A percentile compares a stretch with the other conserved stretches of the same genome.
These are phyloP conservation scores for Pseudoips prasinana DNA, from an alignment of 2,888 invertebrate species.

Conservation along the genomic window DNA sequence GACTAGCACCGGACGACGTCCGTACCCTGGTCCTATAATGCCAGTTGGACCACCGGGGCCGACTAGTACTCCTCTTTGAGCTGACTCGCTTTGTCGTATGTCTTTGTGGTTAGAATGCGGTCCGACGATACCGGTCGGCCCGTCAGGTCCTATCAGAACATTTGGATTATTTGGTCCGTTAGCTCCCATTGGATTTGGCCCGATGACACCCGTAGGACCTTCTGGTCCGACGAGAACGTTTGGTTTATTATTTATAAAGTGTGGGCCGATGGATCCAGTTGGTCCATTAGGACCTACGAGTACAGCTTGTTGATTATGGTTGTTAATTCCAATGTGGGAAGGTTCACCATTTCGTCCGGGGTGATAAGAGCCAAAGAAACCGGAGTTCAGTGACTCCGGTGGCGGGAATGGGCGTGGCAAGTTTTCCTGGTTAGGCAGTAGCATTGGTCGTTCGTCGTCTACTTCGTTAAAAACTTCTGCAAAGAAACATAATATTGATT, in stretches of 20 bases:
- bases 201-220: conserved; percentile 31
- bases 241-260: too few relatives aligned
- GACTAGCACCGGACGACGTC: conserved; percentile 49
- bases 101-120: conserved; percentile 29
- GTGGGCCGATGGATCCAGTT: conserved; percentile 25
- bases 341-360: conserved; percentile 30
- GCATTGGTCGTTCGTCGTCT: conserved; percentile 55
- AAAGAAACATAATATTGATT: conserved; percentile 5
- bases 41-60: conserved; percentile 66
- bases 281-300: conserved; percentile 37
- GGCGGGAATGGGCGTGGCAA: conserved; percentile 43
- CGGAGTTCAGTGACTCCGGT: conserved; percentile 23
- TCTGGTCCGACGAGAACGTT: conserved; percentile 40
- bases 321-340: conserved; percentile 17
- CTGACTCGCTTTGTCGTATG: conserved; percentile 46
- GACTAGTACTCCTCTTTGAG: conserved; percentile 60
- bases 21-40: conserved; percentile 37
- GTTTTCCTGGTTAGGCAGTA: conserved; percentile 46
- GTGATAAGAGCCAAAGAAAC: conserved; percentile 33
- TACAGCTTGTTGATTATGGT: conserved; percentile 16
- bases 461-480: conserved; percentile 66
- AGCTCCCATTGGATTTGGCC: conserved; percentile 10
- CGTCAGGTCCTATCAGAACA: conserved; percentile 34
- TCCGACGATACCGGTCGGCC: conserved; percentile 33
- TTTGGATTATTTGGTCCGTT: conserved; percentile 9